Percentiles rank a stretch among this genome's conserved stretches.
phyloP scores from a whole-genome alignment of 1,140 invertebrate genomes.

The Chrysomallon squamiferum region DNA sequence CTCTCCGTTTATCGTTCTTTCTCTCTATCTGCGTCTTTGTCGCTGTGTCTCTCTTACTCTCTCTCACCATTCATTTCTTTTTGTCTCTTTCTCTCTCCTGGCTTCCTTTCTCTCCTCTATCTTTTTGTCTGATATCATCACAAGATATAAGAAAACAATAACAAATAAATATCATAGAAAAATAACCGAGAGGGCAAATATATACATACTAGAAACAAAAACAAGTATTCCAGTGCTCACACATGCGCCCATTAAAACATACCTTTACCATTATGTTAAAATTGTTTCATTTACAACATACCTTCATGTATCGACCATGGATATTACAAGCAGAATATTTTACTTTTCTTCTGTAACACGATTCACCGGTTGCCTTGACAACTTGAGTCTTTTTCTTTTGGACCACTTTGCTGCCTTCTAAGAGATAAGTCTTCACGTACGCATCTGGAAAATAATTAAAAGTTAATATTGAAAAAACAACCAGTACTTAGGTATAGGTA shows the following conservation, averaged over 20 bases:
- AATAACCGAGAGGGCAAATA: not conserved
- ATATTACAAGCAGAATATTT: conserved; percentile 86
- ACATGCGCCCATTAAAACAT: not conserved
- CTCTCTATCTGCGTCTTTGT: too few relatives aligned
- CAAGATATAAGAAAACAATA: too few relatives aligned
- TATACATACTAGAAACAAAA: not conserved
- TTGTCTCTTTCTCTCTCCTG: too few relatives aligned
- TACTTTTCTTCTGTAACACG: conserved; percentile 85
- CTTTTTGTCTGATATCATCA: too few relatives aligned
- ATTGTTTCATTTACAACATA: conserved; percentile 61
- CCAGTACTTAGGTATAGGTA: too few relatives aligned
- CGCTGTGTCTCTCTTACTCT: not conserved
- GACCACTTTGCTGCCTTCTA: conserved; percentile 84
- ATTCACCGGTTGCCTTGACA: conserved; percentile 78
- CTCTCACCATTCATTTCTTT: not conserved
- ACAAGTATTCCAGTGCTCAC: not conserved
- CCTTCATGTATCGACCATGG: conserved; percentile 81
- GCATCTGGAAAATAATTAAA: conserved; percentile 81
- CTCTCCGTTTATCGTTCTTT: too few relatives aligned
- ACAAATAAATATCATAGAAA: not conserved
- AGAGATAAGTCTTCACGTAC: conserved; percentile 92
- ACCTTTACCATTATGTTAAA: too few relatives aligned
- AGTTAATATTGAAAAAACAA: too few relatives aligned
- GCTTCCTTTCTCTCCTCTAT: too few relatives aligned
- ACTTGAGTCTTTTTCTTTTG: conserved; percentile 91